These are phyloP conservation scores for Pteropus rufus DNA, from an alignment of 2,797 vertebrate species.

Conservation along the genomic window DNA sequence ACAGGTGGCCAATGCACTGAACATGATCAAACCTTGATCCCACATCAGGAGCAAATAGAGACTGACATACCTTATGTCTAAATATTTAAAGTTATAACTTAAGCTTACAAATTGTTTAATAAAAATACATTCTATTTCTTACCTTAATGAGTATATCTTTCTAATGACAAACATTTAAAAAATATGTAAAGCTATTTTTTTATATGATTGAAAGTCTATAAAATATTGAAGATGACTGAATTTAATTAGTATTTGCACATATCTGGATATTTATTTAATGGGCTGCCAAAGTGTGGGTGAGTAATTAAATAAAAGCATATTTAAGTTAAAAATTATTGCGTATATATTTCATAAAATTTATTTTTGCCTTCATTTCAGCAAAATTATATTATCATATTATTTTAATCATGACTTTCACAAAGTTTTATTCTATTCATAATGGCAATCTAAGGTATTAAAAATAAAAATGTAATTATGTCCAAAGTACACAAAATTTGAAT, in stretches of 20 bases:
- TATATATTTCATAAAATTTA: background rate
- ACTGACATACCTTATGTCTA: background rate
- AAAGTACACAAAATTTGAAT: background rate
- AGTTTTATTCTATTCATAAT: background rate
- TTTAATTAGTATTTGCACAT: background rate
- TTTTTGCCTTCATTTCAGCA: background rate
- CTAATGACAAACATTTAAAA: background rate
- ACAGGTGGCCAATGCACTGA: too few species aligned
- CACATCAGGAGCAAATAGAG: background rate
- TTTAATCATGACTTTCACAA: background rate
- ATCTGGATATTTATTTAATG: background rate
- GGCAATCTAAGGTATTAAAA: slow-evolving; percentile 24
- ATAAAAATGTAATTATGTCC: background rate
- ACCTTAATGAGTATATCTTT: background rate
- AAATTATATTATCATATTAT: background rate
- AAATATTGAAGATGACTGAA: background rate
- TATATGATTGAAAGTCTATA: background rate
- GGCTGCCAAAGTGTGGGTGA: background rate
- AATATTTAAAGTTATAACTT: background rate
- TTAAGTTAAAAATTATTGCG: background rate
- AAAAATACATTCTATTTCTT: background rate
- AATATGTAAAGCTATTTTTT: background rate
- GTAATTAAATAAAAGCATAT: background rate
- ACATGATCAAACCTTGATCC: background rate
- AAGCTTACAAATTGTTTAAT: background rate